Evolutionary conservation across 2,113 vertebrate species (phyloP).

Genomic region (Cyphomyrus plagiostoma): DNA sequence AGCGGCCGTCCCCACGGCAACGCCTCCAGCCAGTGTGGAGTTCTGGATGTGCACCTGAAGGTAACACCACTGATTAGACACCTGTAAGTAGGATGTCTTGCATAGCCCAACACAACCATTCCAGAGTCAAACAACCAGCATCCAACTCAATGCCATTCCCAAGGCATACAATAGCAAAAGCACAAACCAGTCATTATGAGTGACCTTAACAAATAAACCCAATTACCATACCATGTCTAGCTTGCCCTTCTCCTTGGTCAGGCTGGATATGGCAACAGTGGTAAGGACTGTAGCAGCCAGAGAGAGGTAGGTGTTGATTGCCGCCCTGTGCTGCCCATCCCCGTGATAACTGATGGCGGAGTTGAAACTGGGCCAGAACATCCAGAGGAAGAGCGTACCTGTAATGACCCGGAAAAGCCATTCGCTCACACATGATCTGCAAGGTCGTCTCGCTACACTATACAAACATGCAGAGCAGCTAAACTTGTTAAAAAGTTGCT

Average conservation of each 20-base stretch:
- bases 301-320: constrained; percentile 85
- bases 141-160: background rate
- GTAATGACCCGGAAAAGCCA: background rate
- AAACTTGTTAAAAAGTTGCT: background rate
- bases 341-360: constrained; percentile 77
- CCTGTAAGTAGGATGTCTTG: background rate
- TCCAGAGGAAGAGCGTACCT: constrained; percentile 94
- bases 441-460: background rate
- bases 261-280: constrained; percentile 77
- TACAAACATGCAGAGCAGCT: background rate
- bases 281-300: constrained; percentile 80
- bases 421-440: background rate
- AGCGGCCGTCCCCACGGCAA: constrained; percentile 82
- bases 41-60: constrained; percentile 93
- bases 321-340: constrained; percentile 81
- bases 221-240: constrained; percentile 81
- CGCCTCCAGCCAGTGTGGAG: constrained; percentile 79
- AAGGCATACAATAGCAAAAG: background rate
- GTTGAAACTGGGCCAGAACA: constrained; percentile 99
- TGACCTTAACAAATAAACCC: background rate
- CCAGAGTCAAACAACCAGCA: background rate
- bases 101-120: background rate
- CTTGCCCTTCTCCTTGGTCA: constrained; percentile 79
- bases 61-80: background rate
- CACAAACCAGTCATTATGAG: background rate